Percentiles rank a stretch among this genome's conserved stretches.
These are phyloP conservation scores for Steinernema carpocapsae DNA, from an alignment of 2,888 invertebrate species.

Conservation along the genomic window DNA sequence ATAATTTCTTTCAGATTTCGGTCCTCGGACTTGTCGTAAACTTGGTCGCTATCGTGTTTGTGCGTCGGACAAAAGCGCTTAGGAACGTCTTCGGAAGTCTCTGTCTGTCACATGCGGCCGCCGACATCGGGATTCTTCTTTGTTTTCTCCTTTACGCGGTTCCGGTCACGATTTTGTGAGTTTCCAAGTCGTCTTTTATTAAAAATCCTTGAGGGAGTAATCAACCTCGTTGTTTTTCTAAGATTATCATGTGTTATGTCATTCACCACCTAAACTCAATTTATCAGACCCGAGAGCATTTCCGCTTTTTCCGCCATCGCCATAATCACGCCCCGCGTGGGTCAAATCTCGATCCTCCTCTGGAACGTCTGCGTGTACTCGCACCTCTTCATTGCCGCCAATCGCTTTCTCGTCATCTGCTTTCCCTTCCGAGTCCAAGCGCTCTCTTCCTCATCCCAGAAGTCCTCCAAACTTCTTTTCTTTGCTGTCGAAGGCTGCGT, in stretches of 20 bases:
- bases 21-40: not conserved
- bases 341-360: conserved; percentile 17
- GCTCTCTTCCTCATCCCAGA: not conserved
- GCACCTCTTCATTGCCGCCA: conserved; percentile 19
- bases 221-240: no score
- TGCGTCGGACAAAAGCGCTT: conserved; percentile 14
- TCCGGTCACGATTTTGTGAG: conserved; percentile 11
- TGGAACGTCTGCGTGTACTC: conserved; percentile 28
- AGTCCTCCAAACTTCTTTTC: not conserved
- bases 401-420: conserved; percentile 23
- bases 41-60: conserved; percentile 4
- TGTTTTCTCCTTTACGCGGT: conserved; percentile 12
- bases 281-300: not conserved
- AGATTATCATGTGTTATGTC: no score
- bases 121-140: conserved; percentile 17
- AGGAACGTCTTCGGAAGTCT: conserved; percentile 26
- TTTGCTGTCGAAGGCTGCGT: conserved; percentile 1
- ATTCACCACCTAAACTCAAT: no score
- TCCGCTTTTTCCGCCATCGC: not conserved
- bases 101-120: conserved; percentile 11
- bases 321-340: conserved; percentile 1
- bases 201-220: no score
- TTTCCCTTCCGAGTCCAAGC: conserved; percentile 3
- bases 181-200: not conserved
- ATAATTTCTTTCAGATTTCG: not conserved